Conservation (phyloP, 2,888 invertebrate genomes). For the Atherix ibis region DNA sequence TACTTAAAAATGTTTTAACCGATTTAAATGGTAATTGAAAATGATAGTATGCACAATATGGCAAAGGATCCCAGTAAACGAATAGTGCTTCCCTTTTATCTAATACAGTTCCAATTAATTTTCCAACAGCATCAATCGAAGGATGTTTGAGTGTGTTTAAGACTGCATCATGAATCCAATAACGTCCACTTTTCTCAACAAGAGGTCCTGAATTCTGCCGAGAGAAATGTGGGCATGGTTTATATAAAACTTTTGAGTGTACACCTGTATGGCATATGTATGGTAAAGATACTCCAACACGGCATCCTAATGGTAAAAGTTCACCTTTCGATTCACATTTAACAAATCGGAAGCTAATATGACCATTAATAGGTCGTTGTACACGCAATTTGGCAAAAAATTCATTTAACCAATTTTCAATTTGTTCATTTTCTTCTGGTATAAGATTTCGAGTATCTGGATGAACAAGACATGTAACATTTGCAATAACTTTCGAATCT, state of each 20-base stretch:
- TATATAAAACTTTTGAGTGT: conserved; percentile 47
- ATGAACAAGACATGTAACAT: conserved; percentile 63
- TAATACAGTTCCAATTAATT: conserved; percentile 48
- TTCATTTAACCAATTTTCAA: conserved; percentile 54
- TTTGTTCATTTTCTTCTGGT: conserved; percentile 49
- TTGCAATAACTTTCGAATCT: conserved; percentile 60
- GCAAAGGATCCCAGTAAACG: conserved; percentile 70
- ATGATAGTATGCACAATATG: conserved; percentile 74
- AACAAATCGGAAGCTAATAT: conserved; percentile 62
- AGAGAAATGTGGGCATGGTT: conserved; percentile 45
- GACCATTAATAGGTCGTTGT: conserved; percentile 54
- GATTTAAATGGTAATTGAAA: conserved; percentile 54
- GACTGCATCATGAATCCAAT: conserved; percentile 45
- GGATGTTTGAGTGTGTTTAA: conserved; percentile 34
- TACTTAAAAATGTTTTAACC: conserved; percentile 38
- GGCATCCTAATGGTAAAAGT: conserved; percentile 48
- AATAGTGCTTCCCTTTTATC: conserved; percentile 69
- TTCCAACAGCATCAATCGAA: conserved; percentile 37
- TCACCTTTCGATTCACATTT: conserved; percentile 42
- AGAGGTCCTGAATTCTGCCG: conserved; percentile 38
- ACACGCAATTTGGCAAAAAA: conserved; percentile 51
- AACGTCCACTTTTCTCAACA: conserved; percentile 34
- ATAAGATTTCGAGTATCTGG: conserved; percentile 48
- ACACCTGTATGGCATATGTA: conserved; percentile 62
- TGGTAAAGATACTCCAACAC: conserved; percentile 64